Base-by-base conservation (phyloP, 2,888 invertebrate species). In the Ormyrus labotus region DNA sequence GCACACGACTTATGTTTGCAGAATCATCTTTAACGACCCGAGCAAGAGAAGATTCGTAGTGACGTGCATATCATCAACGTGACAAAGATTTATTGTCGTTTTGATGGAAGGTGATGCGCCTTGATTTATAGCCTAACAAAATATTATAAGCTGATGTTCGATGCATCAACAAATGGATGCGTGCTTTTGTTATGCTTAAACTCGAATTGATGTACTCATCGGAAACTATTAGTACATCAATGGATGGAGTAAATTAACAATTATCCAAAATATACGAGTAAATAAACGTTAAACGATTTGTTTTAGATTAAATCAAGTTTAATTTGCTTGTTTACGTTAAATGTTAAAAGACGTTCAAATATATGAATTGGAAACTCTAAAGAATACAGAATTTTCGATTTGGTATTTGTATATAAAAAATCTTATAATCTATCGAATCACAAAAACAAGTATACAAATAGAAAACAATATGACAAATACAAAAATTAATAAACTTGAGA, bases 41-140 rank as follows among this genome's bases (percentile, higher is more conserved):
- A 73, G 73, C 58, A 73, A 73, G 73, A 77, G 73, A 77, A 64
- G 68, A 77, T 51, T 58, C 64, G 64, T 60, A 64, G 58, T 77
- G 72, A 73, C 73, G 60, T 65, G 64, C 58, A 47, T 64, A 78
- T 78, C 77, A 77, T 73, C 74, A 65, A 58, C 60, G 7, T 63
- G 73, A 81, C 73, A n/a, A 55, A 61, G 81, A 81, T 81, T 81
- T 81, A 81, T 65, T 60, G 67, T 74, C 73, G 57, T 53, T 78
- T 55, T 50, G 78, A 74, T 64, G 64, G 73, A 55, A 69, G 65
- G 13, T 51, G 61, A 78, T 73, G 65, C 51, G 5, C 77, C 9
- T 50, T 78, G 73, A 68, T 81, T 70, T 70, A 74, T 58, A 58
- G 58, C 60, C 34, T 69, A 79, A 69, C 79, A 50, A 73, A 73